Conservation (phyloP, 2,888 invertebrate genomes). For the Agonopterix subpropinquella region DNA sequence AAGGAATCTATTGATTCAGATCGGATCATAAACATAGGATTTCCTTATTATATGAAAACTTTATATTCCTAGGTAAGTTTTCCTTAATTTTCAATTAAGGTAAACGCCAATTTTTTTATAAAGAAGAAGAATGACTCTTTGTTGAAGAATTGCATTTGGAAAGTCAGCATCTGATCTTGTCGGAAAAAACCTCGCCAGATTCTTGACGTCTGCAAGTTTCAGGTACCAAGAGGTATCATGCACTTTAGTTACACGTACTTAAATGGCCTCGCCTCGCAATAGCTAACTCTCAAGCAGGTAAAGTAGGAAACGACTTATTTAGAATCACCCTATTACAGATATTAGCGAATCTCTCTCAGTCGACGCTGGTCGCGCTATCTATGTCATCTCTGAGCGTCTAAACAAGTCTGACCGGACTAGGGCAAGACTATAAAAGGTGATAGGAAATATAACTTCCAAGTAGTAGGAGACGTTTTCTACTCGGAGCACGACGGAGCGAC, state of each 20-base stretch:
- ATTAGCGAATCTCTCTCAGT: slow-evolving; percentile 1
- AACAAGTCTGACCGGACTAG: not conserved
- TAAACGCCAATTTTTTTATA: too few species aligned
- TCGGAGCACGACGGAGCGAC: too few species aligned
- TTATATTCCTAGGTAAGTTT: too few species aligned
- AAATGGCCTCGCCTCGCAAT: not conserved
- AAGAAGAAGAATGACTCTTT: too few species aligned
- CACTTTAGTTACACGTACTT: slow-evolving; percentile 3
- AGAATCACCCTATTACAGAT: slow-evolving; percentile 14
- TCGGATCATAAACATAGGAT: too few species aligned
- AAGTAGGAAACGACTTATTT: slow-evolving; percentile 53
- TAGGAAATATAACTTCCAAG: not conserved
- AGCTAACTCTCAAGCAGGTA: slow-evolving; percentile 13
- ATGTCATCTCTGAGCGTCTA: not conserved
- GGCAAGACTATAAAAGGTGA: not conserved
- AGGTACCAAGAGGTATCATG: slow-evolving; percentile 9
- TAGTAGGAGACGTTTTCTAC: not conserved
- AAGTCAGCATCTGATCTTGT: too few species aligned
- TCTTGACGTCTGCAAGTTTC: not conserved
- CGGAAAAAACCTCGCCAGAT: slow-evolving; percentile 8
- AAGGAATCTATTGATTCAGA: too few species aligned
- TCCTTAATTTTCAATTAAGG: too few species aligned
- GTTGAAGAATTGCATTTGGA: too few species aligned
- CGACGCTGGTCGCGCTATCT: not conserved
- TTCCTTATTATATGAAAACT: too few species aligned